Percentiles rank a stretch among this genome's conserved stretches.
phyloP scores from a whole-genome alignment of 2,113 vertebrate species.

The Leuciscus idus region DNA sequence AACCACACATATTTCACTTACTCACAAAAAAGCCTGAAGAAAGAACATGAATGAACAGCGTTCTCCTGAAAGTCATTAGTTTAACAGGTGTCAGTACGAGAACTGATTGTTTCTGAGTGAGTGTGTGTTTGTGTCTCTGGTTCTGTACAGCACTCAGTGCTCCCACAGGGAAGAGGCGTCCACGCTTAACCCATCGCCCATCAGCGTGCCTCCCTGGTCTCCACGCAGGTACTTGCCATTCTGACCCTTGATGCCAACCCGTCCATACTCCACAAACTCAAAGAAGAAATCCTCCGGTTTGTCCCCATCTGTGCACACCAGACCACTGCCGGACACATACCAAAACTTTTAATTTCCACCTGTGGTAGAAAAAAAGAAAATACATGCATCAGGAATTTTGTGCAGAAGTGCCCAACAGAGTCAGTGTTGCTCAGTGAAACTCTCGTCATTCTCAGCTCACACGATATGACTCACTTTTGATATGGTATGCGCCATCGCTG shows the following conservation, averaged over 20 bases:
- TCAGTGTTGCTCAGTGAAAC: background rate
- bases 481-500: conserved; percentile 90
- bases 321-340: conserved; percentile 62
- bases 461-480: conserved; percentile 81
- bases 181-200: conserved; percentile 79
- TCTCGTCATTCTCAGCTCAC: background rate
- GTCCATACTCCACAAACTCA: too few species aligned
- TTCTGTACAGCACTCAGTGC: conserved; percentile 74
- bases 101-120: background rate
- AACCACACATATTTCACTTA: background rate
- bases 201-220: conserved; percentile 89
- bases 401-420: background rate
- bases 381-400: background rate
- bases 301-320: too few species aligned
- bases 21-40: background rate
- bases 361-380: conserved; percentile 54
- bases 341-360: conserved; percentile 89
- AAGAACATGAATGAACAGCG: background rate
- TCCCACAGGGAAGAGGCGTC: conserved; percentile 87
- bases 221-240: conserved; percentile 92
- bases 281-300: too few species aligned
- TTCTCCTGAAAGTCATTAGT: background rate
- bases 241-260: too few species aligned
- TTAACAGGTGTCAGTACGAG: background rate
- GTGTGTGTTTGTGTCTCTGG: background rate